Evolutionary conservation across 2,888 invertebrate genomes (phyloP).

Genomic region (Synergus gifuensis): DNA sequence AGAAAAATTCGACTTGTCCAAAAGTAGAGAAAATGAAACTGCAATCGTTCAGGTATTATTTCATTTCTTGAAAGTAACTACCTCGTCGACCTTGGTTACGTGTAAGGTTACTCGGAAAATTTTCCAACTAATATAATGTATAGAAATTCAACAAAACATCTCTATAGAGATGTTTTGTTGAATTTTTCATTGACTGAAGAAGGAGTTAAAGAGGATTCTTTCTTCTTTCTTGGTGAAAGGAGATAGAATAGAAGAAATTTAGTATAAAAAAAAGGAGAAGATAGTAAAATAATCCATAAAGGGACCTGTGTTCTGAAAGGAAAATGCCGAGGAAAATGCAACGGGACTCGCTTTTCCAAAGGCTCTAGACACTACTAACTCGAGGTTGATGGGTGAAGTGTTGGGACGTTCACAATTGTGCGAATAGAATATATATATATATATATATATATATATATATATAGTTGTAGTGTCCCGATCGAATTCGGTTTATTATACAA

Average conservation of each 20-base stretch:
- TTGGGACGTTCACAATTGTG: slow-evolving; percentile 29
- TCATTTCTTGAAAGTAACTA: slow-evolving; percentile 32
- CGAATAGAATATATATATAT: slow-evolving; percentile 39
- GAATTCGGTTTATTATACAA: slow-evolving; percentile 77
- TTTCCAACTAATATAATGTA: slow-evolving; percentile 1
- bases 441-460: no score
- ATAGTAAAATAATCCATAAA: slow-evolving; percentile 28
- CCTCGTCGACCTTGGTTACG: slow-evolving; percentile 36
- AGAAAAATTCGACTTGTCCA: neutral
- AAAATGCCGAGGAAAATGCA: slow-evolving; percentile 29
- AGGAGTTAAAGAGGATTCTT: no score
- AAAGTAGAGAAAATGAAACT: slow-evolving; percentile 30
- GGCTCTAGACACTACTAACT: slow-evolving; percentile 27
- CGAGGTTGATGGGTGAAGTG: slow-evolving; percentile 33
- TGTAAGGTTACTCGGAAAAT: slow-evolving; percentile 27
- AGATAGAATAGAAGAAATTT: neutral
- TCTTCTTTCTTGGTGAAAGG: neutral
- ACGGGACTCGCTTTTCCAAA: slow-evolving; percentile 28
- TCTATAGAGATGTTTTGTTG: slow-evolving; percentile 30
- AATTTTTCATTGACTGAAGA: slow-evolving; percentile 24
- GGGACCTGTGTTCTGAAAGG: slow-evolving; percentile 6
- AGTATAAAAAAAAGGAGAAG: neutral
- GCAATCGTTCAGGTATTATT: slow-evolving; percentile 30
- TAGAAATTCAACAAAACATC: neutral
- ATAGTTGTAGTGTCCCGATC: slow-evolving; percentile 67